Percentiles rank a stretch among this genome's conserved stretches.
These are phyloP conservation scores for Myotis lucifugus DNA, from an alignment of 2,113 vertebrate genomes.

Conservation along the genomic window DNA sequence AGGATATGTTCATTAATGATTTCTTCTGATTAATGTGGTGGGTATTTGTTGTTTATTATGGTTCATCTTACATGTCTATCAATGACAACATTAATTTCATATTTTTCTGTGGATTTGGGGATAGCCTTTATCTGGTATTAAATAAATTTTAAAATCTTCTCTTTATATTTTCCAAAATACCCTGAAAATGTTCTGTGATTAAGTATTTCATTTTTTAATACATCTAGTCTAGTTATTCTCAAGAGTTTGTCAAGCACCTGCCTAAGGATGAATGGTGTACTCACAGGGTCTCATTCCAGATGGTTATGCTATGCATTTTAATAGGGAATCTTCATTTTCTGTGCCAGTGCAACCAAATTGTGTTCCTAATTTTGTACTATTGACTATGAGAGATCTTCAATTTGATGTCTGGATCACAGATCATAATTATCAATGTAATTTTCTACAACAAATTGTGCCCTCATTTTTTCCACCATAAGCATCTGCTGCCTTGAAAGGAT, in stretches of 20 bases:
- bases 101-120: not conserved
- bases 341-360: not conserved
- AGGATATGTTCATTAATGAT: not conserved
- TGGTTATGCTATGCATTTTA: not conserved
- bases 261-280: not conserved
- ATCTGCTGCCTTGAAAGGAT: conserved; percentile 68
- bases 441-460: conserved; percentile 50
- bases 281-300: conserved; percentile 46
- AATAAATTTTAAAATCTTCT: not conserved
- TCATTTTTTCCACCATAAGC: conserved; percentile 32
- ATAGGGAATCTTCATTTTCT: conserved; percentile 7
- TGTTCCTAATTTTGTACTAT: not conserved
- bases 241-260: not conserved
- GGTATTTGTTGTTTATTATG: not conserved
- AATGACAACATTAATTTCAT: not conserved
- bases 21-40: not conserved
- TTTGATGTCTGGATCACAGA: conserved; percentile 33
- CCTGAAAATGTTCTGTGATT: not conserved
- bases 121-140: not conserved
- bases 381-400: not conserved
- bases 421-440: conserved; percentile 20
- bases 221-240: not conserved
- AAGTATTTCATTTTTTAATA: conserved; percentile 36
- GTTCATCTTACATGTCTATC: not conserved
- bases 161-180: not conserved